Evolutionary conservation across 2,888 invertebrate genomes (phyloP), one percentile per base, ranked within the genome.

Genomic region (Temnothorax rugatulus): DNA sequence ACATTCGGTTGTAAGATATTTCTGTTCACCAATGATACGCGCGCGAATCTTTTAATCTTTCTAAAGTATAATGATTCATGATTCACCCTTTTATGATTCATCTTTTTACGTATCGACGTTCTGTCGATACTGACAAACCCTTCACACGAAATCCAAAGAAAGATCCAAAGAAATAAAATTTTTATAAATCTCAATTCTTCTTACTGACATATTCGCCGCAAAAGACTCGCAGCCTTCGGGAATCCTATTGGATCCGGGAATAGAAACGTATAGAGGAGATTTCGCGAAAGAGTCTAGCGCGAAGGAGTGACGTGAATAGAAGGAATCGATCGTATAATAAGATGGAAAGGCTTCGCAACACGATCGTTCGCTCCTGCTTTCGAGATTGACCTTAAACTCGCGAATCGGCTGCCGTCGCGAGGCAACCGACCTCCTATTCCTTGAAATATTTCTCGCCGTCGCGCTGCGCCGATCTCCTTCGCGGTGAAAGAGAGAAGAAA

Each of bases 401-500:
- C 52, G 69, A 59, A 74, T 83, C 77, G 68, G 9, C 61, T 57
- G 69, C 54, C 18, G 54, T 68, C 61, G 57, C 64, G 66, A 44
- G 11, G 59, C 47, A 4, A 25, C 38, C 66, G 81, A 79, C 82
- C 73, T 84, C 61, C 54, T 69, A 61, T 84, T 84, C 59, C 44
- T 11, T 25, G 25, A 63, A 52, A 61, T 59, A 79, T 54, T 71
- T 64, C 64, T 64, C 25, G 44, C 21, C 54, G 34, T 7, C 66
- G 52, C 75, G 50, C 50, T 21, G 34, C 61, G 50, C 15, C 38
- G 77, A 64, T 75, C 76, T 25, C 25, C 50, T 52, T 64, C 29
- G 13, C 66, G 83, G 87, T 87, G 87, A 88, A 85, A 88, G 86
- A 77, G 84, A 86, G 88, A 86, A 84, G 88, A 88, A 88, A 88